phyloP scores from a whole-genome alignment of 2,888 invertebrate genomes.

The Eristalis arbustorum region DNA sequence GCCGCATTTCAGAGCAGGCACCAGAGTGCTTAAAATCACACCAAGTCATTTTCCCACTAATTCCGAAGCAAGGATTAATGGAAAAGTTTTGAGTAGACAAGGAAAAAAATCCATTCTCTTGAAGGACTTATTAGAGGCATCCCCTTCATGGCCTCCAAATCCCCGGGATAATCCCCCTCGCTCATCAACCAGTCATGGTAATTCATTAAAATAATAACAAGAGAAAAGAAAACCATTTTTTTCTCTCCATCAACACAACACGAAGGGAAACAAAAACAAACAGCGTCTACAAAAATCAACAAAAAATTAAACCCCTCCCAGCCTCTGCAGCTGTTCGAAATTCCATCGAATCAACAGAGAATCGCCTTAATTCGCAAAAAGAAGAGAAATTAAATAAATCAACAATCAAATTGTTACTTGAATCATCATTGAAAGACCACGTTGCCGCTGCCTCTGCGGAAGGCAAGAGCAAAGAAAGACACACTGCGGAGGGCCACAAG shows the following conservation, averaged over 20 bases:
- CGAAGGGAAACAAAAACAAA: not conserved
- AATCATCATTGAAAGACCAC: slow-evolving; percentile 31
- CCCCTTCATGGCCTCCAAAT: not conserved
- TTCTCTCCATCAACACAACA: not conserved
- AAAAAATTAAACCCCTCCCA: not conserved
- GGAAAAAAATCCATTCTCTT: not conserved
- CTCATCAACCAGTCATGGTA: not conserved
- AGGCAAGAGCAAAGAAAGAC: not conserved
- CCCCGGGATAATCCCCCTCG: not conserved
- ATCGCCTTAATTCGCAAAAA: slow-evolving; percentile 14
- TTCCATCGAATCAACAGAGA: not conserved
- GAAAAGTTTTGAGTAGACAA: not conserved
- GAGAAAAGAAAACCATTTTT: not conserved
- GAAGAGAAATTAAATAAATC: slow-evolving; percentile 14
- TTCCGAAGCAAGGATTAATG: not conserved
- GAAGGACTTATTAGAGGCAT: not conserved
- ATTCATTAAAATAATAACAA: not conserved
- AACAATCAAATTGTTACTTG: slow-evolving; percentile 55
- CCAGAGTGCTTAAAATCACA: not conserved
- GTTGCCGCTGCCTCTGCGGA: not conserved
- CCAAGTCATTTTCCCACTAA: not conserved
- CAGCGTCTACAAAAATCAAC: not conserved
- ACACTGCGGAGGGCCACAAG: slow-evolving; percentile 32
- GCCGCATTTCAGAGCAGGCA: too few species aligned
- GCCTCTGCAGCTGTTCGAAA: not conserved